phyloP scores from a whole-genome alignment of 2,888 invertebrate genomes.

The Apotomis turbidana region DNA sequence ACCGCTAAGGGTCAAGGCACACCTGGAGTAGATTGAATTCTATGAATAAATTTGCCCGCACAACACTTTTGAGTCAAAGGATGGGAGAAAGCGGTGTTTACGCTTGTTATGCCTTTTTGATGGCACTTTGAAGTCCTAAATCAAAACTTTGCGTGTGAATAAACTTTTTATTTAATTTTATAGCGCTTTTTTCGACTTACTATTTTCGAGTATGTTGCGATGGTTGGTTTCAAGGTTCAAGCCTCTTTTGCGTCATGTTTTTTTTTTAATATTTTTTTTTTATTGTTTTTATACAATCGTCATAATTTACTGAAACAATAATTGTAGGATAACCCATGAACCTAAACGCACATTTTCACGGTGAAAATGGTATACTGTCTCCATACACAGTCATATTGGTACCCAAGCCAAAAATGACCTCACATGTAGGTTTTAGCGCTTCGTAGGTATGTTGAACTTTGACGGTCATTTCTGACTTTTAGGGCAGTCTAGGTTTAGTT shows the following conservation, averaged over 20 bases:
- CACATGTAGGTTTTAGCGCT: too few species aligned
- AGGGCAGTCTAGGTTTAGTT: too few species aligned
- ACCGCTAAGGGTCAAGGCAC: conserved; percentile 77
- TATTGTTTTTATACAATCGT: too few species aligned
- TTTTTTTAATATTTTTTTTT: too few species aligned
- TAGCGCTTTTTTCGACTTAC: conserved; percentile 1
- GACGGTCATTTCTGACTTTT: too few species aligned
- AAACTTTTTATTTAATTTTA: conserved; percentile 35
- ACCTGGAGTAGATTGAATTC: conserved; percentile 80
- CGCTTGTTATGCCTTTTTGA: conserved; percentile 18
- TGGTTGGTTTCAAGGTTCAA: background rate
- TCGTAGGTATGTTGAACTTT: too few species aligned
- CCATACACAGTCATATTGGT: too few species aligned
- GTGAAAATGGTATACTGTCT: too few species aligned
- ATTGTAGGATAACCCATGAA: too few species aligned
- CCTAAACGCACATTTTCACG: too few species aligned
- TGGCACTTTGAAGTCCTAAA: conserved; percentile 15
- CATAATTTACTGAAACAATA: too few species aligned
- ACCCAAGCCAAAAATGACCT: too few species aligned
- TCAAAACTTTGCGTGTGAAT: conserved; percentile 13
- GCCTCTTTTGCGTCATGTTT: background rate
- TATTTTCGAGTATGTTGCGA: background rate
- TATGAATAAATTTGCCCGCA: conserved; percentile 74
- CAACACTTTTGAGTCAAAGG: conserved; percentile 50
- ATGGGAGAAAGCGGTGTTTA: conserved; percentile 47